A percentile compares a stretch with the other conserved stretches of the same genome.
phyloP scores from a whole-genome alignment of 1,140 invertebrate genomes.

The Aricia agestis region DNA sequence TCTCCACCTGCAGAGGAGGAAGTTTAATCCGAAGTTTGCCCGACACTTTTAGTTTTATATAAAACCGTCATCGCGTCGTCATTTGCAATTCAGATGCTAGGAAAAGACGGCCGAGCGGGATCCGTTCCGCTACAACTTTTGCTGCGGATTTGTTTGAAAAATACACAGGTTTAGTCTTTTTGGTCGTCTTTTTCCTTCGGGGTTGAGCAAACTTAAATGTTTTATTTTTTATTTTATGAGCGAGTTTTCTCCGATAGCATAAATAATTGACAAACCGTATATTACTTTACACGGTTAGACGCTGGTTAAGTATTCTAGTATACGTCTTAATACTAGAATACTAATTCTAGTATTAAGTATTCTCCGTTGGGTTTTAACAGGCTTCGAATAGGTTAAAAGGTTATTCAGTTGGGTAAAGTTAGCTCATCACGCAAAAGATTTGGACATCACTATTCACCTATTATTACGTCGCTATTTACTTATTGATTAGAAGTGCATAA shows the following conservation, averaged over 20 bases:
- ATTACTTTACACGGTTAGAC: not conserved
- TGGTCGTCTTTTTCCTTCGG: conserved; percentile 40
- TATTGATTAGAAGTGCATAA: not conserved
- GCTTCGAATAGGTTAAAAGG: not conserved
- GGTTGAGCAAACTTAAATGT: conserved; percentile 50
- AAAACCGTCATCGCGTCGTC: conserved; percentile 61
- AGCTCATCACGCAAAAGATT: too few relatives aligned
- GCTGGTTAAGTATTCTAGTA: not conserved
- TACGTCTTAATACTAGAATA: too few relatives aligned
- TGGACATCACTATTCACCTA: too few relatives aligned
- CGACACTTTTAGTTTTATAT: conserved; percentile 71
- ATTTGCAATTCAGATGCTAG: conserved; percentile 71
- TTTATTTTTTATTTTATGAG: conserved; percentile 39
- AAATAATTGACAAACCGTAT: not conserved
- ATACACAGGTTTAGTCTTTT: conserved; percentile 57
- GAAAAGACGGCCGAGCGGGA: conserved; percentile 58
- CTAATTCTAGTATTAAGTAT: too few relatives aligned
- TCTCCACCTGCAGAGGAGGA: conserved; percentile 64
- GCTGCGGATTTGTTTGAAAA: conserved; percentile 63
- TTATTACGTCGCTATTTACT: too few relatives aligned
- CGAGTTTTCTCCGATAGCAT: conserved; percentile 11
- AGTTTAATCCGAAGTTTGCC: conserved; percentile 72
- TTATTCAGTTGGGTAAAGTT: not conserved
- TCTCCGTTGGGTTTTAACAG: not conserved
- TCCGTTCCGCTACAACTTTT: conserved; percentile 54